Percentiles rank a stretch among this genome's conserved stretches.
phyloP scores from a whole-genome alignment of 2,113 vertebrate genomes.

The Megaceryle maxima region DNA sequence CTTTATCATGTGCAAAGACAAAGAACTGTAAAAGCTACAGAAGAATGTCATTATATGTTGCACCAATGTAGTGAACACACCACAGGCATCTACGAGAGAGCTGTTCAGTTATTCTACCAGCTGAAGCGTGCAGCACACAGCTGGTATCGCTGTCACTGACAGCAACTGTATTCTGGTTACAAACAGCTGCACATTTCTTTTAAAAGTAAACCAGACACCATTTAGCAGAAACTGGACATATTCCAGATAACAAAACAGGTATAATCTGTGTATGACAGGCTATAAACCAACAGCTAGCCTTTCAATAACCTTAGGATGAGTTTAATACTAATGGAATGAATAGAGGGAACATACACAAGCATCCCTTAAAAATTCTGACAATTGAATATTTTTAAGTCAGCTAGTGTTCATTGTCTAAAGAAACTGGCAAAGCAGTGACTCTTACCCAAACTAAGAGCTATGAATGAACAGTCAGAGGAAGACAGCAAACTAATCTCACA shows the following conservation, averaged over 20 bases:
- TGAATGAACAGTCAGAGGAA: not conserved
- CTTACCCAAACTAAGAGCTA: not conserved
- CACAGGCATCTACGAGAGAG: not conserved
- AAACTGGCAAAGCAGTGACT: not conserved
- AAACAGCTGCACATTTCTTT: constrained; percentile 25
- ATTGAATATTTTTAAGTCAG: not conserved
- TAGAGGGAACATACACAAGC: not conserved
- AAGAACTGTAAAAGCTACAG: not conserved
- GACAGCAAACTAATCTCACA: not conserved
- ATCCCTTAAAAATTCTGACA: not conserved
- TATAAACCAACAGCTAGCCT: not conserved
- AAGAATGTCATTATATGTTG: not conserved
- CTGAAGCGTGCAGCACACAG: not conserved
- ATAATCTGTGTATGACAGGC: constrained; percentile 11
- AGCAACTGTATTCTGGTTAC: not conserved
- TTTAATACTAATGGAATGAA: not conserved
- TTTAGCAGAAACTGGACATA: constrained; percentile 1
- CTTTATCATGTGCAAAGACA: not conserved
- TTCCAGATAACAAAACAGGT: not conserved
- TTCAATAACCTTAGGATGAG: not conserved
- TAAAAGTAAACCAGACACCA: constrained; percentile 1
- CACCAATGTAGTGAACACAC: not conserved
- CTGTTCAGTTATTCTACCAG: not conserved
- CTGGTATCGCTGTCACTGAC: not conserved
- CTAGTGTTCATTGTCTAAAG: not conserved